Evolutionary conservation across 2,888 invertebrate species (phyloP).

Genomic region (Melinopterus prodromus): DNA sequence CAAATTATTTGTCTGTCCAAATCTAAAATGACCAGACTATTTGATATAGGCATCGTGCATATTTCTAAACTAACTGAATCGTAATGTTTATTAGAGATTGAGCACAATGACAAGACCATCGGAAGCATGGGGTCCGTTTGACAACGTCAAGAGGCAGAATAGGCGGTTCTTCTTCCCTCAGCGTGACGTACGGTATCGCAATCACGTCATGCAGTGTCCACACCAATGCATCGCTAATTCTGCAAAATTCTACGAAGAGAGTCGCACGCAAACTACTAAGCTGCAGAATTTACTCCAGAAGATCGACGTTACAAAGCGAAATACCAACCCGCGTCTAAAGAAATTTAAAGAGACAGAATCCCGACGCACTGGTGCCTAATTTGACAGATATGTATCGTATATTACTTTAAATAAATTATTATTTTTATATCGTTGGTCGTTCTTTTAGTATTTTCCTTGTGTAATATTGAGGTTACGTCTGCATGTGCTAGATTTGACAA

Average conservation of each 20-base stretch:
- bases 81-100: conserved; percentile 24
- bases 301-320: neutral
- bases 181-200: conserved; percentile 35
- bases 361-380: too few relatives aligned
- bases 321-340: neutral
- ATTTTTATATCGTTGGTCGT: too few relatives aligned
- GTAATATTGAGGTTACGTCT: too few relatives aligned
- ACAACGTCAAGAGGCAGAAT: conserved; percentile 17
- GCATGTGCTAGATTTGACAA: too few relatives aligned
- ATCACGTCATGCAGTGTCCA: conserved; percentile 33
- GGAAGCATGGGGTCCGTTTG: conserved; percentile 33
- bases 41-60: neutral
- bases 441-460: too few relatives aligned
- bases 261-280: conserved; percentile 14
- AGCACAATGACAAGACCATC: conserved; percentile 31
- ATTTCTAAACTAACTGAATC: neutral
- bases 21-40: too few relatives aligned
- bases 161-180: conserved; percentile 36
- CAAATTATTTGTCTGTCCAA: too few relatives aligned
- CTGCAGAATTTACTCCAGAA: conserved; percentile 6
- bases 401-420: too few relatives aligned
- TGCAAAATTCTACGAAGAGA: conserved; percentile 22
- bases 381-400: too few relatives aligned
- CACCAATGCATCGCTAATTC: conserved; percentile 32
- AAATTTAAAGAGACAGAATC: neutral